These are phyloP conservation scores for Oreochromis aureus DNA, from an alignment of 2,113 vertebrate species.

Conservation along the genomic window DNA sequence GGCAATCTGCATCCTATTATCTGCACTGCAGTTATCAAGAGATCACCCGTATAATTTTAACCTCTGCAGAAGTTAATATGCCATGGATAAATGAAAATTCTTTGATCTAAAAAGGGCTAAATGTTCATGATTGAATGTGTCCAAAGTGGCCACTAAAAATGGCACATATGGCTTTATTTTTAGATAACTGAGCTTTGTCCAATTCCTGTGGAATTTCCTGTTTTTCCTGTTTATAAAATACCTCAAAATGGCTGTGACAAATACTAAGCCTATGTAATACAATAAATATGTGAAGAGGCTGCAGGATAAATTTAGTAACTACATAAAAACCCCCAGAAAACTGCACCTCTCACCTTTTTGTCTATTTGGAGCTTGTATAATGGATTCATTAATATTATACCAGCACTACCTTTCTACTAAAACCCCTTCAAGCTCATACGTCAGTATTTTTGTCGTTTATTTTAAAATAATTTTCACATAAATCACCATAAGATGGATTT, in stretches of 20 bases:
- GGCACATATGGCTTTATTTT: neutral
- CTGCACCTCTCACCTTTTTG: neutral
- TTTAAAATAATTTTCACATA: neutral
- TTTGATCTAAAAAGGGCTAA: neutral
- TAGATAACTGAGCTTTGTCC: neutral
- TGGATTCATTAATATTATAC: neutral
- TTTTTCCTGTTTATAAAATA: neutral
- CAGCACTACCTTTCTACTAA: neutral
- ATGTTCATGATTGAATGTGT: neutral
- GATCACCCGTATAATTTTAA: neutral
- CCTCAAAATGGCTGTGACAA: neutral
- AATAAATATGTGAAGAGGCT: neutral
- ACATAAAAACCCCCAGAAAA: neutral
- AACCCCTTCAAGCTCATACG: neutral
- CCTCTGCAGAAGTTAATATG: neutral
- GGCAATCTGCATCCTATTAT: neutral
- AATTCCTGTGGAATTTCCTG: neutral
- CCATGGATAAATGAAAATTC: neutral
- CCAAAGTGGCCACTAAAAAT: neutral
- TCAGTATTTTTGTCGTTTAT: neutral
- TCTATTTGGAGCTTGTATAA: neutral
- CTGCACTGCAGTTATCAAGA: neutral
- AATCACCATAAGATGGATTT: neutral
- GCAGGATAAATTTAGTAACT: neutral
- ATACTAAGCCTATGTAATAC: neutral